Base-by-base conservation (phyloP, 2,888 invertebrate genomes). In the Fragum sueziense region DNA sequence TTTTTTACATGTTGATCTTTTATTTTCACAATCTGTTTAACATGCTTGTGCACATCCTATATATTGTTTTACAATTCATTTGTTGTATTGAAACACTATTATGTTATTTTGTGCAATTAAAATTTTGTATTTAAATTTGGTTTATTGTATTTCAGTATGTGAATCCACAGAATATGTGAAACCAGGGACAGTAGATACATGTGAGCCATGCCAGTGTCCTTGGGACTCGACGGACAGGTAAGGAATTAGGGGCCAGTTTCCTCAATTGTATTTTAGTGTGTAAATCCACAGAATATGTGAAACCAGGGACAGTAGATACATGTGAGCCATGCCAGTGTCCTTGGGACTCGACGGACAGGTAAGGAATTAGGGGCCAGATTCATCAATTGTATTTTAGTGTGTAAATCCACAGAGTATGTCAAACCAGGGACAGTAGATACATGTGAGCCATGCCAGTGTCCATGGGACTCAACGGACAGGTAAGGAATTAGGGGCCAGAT, bases 171-270 rank as follows among this genome's bases (percentile, higher is more conserved):
- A 65, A 22, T 65, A 65, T 27, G 25, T 65, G 25, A 22, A 41
- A 27, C 65, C 65, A 2, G 65, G 65, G 7, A 65, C 41, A 11
- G 22, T 1, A 41, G 25, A 65, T 34, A 65, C 65, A 0, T 65
- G 65, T 41, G 34, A 34, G 34, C 25, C 65, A 22, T 70, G 80
- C 41, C 47, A 29, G 22, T 81, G 81, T 75, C 75, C 54, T 1
- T 81, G 80, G 80, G 67, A 11, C 17, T 68, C 47, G 1, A 72
- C 76, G 17, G 69, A 74, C 6, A 80, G 77, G 80, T 80, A 74
- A 0, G 65, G n/a, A n/a, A n/a, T n/a, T n/a, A n/a, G n/a, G n/a
- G n/a, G n/a, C n/a, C n/a, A n/a, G n/a, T n/a, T n/a, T n/a, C n/a
- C n/a, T n/a, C n/a, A n/a, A n/a, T n/a, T n/a, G n/a, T n/a, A n/a